Base-by-base conservation (phyloP, 1,140 invertebrate species). In the Papilio glaucus region DNA sequence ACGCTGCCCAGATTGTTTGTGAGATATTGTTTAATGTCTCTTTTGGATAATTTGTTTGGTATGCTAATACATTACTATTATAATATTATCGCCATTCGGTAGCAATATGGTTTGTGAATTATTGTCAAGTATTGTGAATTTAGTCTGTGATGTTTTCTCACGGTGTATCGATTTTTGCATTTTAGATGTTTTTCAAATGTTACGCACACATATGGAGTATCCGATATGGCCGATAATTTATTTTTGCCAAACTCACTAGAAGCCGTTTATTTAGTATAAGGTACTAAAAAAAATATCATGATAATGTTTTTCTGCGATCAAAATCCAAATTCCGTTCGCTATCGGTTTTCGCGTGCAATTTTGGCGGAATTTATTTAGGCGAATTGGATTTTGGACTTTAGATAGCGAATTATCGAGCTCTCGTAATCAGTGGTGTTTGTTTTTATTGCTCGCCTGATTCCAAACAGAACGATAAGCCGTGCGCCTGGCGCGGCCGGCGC, bases 361-460 rank as follows among this genome's bases (percentile, higher is more conserved):
- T 53, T 53, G 9, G 18, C 49, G 18, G 24, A 53, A 53, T 8
- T 49, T 6, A 18, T 49, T n/a, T 18, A 21, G 18, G 12, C 21
- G 8, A 9, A 53, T 53, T 53, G 49, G 21, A 24, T 21, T 53
- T 24, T 57, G 9, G 21, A 57, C 21, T 10, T 12, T 24, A 24
- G 49, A 57, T 57, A 57, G 21, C 1, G 21, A 24, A 53, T 53
- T 57, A 26, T 57, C 21, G 49, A 57, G 21, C 24, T 4, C 21
- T 57, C 21, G 10, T 26, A 26, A 57, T 57, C 45, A 21, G 18
- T 49, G 8, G 49, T 53, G 49, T 57, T 57, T 57, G 49, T 57
- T 57, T 57, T 57, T 57, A 57, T 57, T 57, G 21, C 49, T 57
- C 49, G 12, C 21, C 18, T 57, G 49, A 57, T 57, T 24, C 9